These are phyloP conservation scores for Ciconia nigra DNA, from an alignment of 2,797 vertebrate genomes.

Conservation along the genomic window DNA sequence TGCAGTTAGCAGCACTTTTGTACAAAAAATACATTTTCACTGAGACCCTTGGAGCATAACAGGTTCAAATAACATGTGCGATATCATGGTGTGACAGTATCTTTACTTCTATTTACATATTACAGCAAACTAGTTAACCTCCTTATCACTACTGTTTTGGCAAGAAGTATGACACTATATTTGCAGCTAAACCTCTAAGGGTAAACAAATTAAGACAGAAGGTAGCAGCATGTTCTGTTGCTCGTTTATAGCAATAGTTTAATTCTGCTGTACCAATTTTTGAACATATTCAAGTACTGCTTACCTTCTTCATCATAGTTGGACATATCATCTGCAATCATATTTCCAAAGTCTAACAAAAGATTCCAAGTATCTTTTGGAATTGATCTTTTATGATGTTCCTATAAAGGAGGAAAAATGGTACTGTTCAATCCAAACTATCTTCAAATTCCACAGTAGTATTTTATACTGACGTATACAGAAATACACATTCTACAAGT, in stretches of 20 bases:
- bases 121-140: not conserved
- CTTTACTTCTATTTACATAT: not conserved
- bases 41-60: not conserved
- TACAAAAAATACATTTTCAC: not conserved
- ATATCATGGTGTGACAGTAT: not conserved
- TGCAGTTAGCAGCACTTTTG: not conserved
- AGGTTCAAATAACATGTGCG: not conserved
- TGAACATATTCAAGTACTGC: not conserved
- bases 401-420: slow-evolving; percentile 71
- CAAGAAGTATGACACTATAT: not conserved
- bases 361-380: slow-evolving; percentile 98
- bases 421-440: not conserved
- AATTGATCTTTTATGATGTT: slow-evolving; percentile 96
- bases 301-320: slow-evolving; percentile 98
- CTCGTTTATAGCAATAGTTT: not conserved
- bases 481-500: not conserved
- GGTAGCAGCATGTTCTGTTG: not conserved
- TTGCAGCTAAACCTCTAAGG: not conserved
- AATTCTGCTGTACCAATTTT: not conserved
- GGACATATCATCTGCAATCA: slow-evolving; percentile 98
- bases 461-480: not conserved
- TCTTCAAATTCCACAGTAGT: not conserved
- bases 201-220: not conserved
- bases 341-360: slow-evolving; percentile 94
- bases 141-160: not conserved